Base-by-base conservation (phyloP, 2,113 vertebrate species). In the Geothlypis trichas region DNA sequence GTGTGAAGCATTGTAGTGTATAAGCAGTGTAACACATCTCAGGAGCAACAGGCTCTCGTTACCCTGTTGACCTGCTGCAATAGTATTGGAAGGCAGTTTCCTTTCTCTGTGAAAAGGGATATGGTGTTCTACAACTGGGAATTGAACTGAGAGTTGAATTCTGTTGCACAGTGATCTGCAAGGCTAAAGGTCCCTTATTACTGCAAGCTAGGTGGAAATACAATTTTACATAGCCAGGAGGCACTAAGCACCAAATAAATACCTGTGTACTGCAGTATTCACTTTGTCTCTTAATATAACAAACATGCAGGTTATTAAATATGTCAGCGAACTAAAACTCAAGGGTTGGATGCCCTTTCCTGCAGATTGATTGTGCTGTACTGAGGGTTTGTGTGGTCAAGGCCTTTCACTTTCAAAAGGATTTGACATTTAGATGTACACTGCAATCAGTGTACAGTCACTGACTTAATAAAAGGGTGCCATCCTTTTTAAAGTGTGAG, bases 211-310 rank as follows among this genome's bases (percentile, higher is more conserved):
- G 9, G 27, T 30, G 12, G 44, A 18, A 1, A 0, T 51, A 12
- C 0, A 0, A 10, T 35, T 65, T 66, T 30, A 47, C 42, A 55
- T 1, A 11, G 13, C 31, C 3, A 7, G 2, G 3, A 58, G 26
- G 39, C 30, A 23, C 44, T 24, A 46, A 61, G 55, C 46, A 77
- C 28, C 28, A 58, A n/a, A 47, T 46, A 12, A 41, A 46, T 46
- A 21, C 33, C 10, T 0, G 0, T 15, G 1, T 68, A 20, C 37
- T 61, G 58, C 41, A 82, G 62, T 28, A 65, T 87, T 74, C 24
- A 13, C 15, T 44, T 79, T 37, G 33, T 57, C n/a, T 49, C 16
- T 22, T 59, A 30, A 27, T 11, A 22, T 57, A 58, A 73, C 13
- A 47, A 74, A 28, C 10, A 15, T 15, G 19, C 15, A 52, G 22